A percentile compares a stretch with the other conserved stretches of the same genome.
These are phyloP conservation scores for Myopa tessellatipennis DNA, from an alignment of 2,888 invertebrate genomes.

Conservation along the genomic window DNA sequence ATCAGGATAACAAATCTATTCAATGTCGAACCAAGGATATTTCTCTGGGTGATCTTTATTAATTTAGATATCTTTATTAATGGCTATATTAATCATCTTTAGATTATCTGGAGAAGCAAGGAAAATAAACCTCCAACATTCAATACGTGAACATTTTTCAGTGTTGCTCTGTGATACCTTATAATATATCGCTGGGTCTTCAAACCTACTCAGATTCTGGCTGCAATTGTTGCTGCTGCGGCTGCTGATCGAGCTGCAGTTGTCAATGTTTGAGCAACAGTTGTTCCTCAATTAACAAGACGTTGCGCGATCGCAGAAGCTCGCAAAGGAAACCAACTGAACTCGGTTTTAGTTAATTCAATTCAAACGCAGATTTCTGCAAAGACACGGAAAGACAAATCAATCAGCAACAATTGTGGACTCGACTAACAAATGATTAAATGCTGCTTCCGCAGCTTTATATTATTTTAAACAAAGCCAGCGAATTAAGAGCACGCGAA, in stretches of 20 bases:
- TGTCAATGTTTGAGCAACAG: not conserved
- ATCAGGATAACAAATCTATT: too few species aligned
- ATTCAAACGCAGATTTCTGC: constrained; percentile 28
- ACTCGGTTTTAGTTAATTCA: constrained; percentile 28
- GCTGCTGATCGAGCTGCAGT: constrained; percentile 1
- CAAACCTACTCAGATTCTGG: not conserved
- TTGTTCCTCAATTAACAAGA: constrained; percentile 25
- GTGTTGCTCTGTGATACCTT: not conserved
- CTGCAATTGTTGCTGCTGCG: not conserved
- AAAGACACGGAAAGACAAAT: constrained; percentile 32
- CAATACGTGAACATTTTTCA: not conserved
- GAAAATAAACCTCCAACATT: not conserved
- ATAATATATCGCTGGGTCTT: not conserved
- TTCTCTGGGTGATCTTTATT: too few species aligned
- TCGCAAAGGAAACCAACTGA: not conserved
- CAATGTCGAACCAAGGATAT: too few species aligned
- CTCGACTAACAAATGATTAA: constrained; percentile 13
- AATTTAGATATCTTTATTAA: too few species aligned
- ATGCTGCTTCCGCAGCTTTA: constrained; percentile 20
- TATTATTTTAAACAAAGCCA: not conserved
- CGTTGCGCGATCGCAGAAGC: not conserved
- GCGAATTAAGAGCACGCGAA: not conserved
- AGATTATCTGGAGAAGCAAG: not conserved
- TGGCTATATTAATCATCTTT: too few species aligned
- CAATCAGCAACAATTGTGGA: constrained; percentile 29